Percentiles rank a stretch among this genome's conserved stretches.
phyloP scores from a whole-genome alignment of 2,888 invertebrate genomes.

The Byasa hedistus region DNA sequence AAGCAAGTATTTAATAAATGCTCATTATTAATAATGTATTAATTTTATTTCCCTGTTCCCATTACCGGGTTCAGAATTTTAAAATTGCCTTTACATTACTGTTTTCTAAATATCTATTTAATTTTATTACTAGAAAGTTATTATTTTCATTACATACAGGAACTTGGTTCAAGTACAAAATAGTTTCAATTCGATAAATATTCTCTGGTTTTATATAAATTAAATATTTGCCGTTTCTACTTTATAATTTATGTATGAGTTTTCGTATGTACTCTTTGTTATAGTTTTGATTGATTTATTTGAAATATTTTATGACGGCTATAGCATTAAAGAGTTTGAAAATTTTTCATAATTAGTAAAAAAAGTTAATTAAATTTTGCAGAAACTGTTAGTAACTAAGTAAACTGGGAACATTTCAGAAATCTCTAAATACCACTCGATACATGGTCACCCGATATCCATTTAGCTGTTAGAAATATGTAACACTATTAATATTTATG shows the following conservation, averaged over 20 bases:
- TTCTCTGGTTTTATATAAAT: neutral
- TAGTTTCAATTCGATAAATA: neutral
- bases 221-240: neutral
- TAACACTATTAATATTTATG: slow-evolving; percentile 76
- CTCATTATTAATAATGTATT: neutral
- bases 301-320: no score
- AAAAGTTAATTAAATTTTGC: neutral
- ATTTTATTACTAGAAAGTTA: no score
- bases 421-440: neutral
- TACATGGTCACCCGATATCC: slow-evolving; percentile 52
- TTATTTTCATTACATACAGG: no score
- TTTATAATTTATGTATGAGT: neutral
- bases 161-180: neutral
- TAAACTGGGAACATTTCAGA: no score
- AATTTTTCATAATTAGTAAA: no score
- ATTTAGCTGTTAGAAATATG: slow-evolving; percentile 55
- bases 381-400: neutral
- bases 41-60: no score
- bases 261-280: neutral
- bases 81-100: no score
- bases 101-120: no score
- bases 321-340: no score
- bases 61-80: no score
- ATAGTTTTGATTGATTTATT: no score
- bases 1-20: neutral